Percentiles rank a stretch among this genome's conserved stretches.
Evolutionary conservation across 1,140 invertebrate species (phyloP).

Genomic region (Oryctes rhinoceros): DNA sequence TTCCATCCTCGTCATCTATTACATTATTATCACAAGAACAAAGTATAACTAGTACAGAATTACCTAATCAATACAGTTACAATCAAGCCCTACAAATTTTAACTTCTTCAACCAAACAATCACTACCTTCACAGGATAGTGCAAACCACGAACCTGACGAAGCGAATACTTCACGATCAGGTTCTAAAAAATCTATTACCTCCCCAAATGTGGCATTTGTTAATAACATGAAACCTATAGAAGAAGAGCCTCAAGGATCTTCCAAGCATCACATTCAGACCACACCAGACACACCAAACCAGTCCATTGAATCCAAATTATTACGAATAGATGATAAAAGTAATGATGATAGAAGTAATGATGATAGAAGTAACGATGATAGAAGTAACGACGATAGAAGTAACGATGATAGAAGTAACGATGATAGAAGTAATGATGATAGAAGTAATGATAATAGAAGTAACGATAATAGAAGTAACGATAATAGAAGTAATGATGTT

Average conservation of each 20-base stretch:
- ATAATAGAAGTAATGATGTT: no score
- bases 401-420: background rate
- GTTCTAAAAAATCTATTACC: background rate
- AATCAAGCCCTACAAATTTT: conserved; percentile 4
- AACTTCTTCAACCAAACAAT: background rate
- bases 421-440: background rate
- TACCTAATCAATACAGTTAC: background rate
- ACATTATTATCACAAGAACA: background rate
- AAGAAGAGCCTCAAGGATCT: background rate
- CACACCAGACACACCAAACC: no score
- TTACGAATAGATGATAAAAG: background rate
- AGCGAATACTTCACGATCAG: background rate
- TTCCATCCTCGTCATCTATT: background rate
- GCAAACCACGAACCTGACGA: background rate
- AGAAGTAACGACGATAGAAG: background rate
- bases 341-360: background rate
- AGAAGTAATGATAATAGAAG: background rate
- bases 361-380: background rate
- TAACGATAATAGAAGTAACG: background rate
- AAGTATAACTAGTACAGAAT: background rate
- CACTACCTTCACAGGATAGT: background rate
- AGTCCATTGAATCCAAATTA: background rate
- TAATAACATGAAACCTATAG: background rate
- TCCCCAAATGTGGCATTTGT: background rate
- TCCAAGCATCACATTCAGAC: background rate